Evolutionary conservation across 2,888 invertebrate species (phyloP).

Genomic region (Drosophila histrio): DNA sequence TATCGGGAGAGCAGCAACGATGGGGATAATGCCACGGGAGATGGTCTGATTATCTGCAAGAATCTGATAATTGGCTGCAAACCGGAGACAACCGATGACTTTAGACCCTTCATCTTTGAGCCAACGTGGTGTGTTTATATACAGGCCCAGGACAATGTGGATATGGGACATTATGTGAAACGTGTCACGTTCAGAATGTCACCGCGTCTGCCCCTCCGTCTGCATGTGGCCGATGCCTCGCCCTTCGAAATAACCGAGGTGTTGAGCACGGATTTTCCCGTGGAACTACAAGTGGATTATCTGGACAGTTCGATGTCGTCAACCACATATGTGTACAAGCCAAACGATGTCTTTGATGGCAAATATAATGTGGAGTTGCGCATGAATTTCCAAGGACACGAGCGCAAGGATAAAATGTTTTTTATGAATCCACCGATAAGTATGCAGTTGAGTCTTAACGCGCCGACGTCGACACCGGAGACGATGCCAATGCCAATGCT

Average conservation of each 20-base stretch:
- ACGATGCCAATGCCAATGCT: neutral
- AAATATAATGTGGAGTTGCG: constrained; percentile 48
- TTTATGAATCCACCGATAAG: constrained; percentile 56
- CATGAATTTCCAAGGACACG: constrained; percentile 56
- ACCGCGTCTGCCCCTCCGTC: constrained; percentile 55
- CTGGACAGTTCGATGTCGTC: constrained; percentile 52
- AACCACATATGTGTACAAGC: constrained; percentile 58
- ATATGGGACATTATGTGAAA: constrained; percentile 53
- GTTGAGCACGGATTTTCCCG: constrained; percentile 46
- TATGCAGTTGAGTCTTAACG: constrained; percentile 28
- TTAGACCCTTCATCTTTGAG: constrained; percentile 46
- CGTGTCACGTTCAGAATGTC: constrained; percentile 59
- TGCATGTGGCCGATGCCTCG: constrained; percentile 46
- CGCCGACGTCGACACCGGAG: neutral
- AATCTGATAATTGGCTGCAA: constrained; percentile 52
- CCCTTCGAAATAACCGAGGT: constrained; percentile 60
- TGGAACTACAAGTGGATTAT: constrained; percentile 49
- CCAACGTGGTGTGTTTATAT: constrained; percentile 67
- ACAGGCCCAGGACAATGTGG: constrained; percentile 25
- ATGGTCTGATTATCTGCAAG: constrained; percentile 52
- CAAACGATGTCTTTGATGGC: constrained; percentile 47
- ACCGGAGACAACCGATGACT: constrained; percentile 56
- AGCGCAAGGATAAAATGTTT: constrained; percentile 55
- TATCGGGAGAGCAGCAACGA: constrained; percentile 2
- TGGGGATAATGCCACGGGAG: constrained; percentile 9